A percentile compares a stretch with the other conserved stretches of the same genome.
phyloP scores from a whole-genome alignment of 2,113 vertebrate species.

The Clarias macrocephalus region DNA sequence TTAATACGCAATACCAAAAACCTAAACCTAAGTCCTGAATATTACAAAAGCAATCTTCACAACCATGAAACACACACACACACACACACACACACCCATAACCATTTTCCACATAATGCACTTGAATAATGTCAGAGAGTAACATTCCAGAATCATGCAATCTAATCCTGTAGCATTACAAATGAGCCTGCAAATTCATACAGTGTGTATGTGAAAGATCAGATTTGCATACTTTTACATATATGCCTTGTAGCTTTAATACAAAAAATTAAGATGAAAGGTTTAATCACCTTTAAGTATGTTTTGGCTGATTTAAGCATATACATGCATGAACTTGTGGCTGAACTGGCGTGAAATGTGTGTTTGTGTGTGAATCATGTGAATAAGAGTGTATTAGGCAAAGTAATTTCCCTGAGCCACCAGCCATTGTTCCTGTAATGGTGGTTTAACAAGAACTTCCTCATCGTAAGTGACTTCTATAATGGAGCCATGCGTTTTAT shows the following conservation, averaged over 20 bases:
- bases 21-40: background rate
- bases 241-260: background rate
- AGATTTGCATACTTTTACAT: background rate
- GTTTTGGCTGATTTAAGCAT: background rate
- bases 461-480: slow-evolving; percentile 50
- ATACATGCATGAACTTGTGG: background rate
- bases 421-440: slow-evolving; percentile 54
- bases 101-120: too few relatives aligned
- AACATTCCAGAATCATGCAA: background rate
- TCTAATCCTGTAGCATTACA: background rate
- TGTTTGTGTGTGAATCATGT: slow-evolving; percentile 7
- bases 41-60: background rate
- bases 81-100: background rate
- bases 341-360: background rate
- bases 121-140: background rate
- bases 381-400: slow-evolving; percentile 36
- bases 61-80: background rate
- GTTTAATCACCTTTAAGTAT: background rate
- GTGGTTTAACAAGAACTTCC: slow-evolving; percentile 52
- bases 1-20: background rate
- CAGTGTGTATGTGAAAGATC: background rate
- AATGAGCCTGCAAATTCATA: background rate
- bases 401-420: slow-evolving; percentile 42
- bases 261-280: background rate
- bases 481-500: slow-evolving; percentile 46